Evolutionary conservation across 2,888 invertebrate species (phyloP).

Genomic region (Hypsopygia costalis): DNA sequence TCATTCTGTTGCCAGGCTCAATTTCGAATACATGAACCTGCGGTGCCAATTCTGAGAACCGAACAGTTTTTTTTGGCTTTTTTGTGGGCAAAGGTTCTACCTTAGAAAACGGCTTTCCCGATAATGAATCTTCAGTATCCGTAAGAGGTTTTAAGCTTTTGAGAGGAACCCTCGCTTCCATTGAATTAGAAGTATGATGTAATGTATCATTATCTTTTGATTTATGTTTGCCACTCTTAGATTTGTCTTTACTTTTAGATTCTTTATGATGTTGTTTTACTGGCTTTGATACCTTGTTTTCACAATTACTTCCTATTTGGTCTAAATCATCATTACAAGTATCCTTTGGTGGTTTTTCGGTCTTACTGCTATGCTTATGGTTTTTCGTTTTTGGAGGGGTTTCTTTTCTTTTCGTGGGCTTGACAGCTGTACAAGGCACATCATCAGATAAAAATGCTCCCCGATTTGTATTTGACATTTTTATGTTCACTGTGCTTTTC

Average conservation of each 20-base stretch:
- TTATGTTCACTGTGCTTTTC: conserved; percentile 52
- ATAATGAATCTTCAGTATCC: conserved; percentile 35
- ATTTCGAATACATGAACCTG: conserved; percentile 51
- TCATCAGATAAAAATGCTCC: conserved; percentile 75
- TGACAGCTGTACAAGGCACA: conserved; percentile 27
- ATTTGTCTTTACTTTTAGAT: conserved; percentile 21
- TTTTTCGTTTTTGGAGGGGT: conserved; percentile 21
- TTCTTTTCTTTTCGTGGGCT: conserved; percentile 41
- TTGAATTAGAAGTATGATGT: not conserved
- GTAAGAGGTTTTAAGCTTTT: conserved; percentile 46
- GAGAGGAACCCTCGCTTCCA: conserved; percentile 37
- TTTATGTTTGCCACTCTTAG: conserved; percentile 7
- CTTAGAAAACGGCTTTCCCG: conserved; percentile 53
- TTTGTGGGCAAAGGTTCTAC: conserved; percentile 42
- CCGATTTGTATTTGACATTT: conserved; percentile 74
- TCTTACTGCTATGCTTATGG: conserved; percentile 6
- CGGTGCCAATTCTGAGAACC: conserved; percentile 47
- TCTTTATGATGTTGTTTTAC: conserved; percentile 17
- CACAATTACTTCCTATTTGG: conserved; percentile 13
- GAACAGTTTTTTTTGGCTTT: conserved; percentile 50
- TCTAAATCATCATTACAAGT: conserved; percentile 3
- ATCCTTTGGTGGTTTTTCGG: conserved; percentile 1
- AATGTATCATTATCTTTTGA: not conserved
- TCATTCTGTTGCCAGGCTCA: conserved; percentile 60
- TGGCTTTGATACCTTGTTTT: conserved; percentile 24